Conservation (phyloP, 2,888 invertebrate species). For the Carpatolechia fugitivella region DNA sequence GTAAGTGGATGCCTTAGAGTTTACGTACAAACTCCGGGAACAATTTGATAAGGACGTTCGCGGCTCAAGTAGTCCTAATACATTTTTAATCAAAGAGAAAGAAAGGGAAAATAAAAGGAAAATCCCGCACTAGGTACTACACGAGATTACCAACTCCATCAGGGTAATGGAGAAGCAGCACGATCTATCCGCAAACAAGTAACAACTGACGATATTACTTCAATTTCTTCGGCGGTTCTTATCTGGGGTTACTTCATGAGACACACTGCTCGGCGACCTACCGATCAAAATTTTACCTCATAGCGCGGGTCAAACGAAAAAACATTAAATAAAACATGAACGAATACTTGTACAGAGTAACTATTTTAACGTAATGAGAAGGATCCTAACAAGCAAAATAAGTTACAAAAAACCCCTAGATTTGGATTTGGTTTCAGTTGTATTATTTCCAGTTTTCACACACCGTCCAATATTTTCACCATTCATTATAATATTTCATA, state of each 20-base stretch:
- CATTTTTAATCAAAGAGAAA: conserved; percentile 12
- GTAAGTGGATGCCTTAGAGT: no score
- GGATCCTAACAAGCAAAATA: no score
- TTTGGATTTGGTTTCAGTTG: no score
- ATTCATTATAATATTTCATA: no score
- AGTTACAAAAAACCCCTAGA: no score
- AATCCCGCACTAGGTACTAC: conserved; percentile 23
- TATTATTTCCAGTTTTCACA: no score
- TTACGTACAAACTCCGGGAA: no score
- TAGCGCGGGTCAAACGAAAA: no score
- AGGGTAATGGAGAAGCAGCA: conserved; percentile 37
- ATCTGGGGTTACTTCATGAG: conserved; percentile 40
- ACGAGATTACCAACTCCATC: conserved; percentile 50
- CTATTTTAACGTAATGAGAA: no score
- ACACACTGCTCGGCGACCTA: conserved; percentile 29
- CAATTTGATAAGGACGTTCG: conserved; percentile 2
- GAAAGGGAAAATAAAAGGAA: not conserved
- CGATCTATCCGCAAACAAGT: conserved; percentile 47
- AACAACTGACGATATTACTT: conserved; percentile 56
- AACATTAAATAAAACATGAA: no score
- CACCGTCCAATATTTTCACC: no score
- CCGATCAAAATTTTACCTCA: conserved; percentile 5
- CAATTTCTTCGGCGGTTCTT: conserved; percentile 58
- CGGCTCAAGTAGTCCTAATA: conserved; percentile 1
- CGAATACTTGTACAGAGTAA: no score